Conservation (phyloP, 2,888 invertebrate genomes). For the Sphaeridia pumilis region DNA sequence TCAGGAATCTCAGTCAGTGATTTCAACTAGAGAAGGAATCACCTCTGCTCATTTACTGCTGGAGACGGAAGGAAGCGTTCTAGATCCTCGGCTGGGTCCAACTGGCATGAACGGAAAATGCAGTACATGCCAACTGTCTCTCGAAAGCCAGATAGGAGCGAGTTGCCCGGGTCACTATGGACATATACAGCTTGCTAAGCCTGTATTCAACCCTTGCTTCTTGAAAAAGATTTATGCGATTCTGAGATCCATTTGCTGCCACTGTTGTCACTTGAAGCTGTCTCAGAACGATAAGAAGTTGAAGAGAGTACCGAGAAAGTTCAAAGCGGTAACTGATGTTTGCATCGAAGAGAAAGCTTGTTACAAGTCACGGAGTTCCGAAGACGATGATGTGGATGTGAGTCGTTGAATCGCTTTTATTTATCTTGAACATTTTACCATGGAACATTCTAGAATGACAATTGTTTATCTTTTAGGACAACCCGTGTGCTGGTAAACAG, state of each 20-base stretch:
- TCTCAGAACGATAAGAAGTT: background rate
- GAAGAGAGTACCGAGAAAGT: background rate
- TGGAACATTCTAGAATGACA: background rate
- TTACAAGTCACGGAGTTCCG: background rate
- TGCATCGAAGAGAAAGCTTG: conserved; percentile 1
- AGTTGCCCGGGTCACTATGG: conserved; percentile 11
- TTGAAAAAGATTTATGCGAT: conserved; percentile 4
- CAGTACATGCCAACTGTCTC: background rate
- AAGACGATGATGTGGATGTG: background rate
- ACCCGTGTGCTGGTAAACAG: too few relatives aligned
- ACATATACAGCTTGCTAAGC: conserved; percentile 3
- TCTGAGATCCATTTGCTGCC: conserved; percentile 2
- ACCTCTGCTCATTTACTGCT: background rate
- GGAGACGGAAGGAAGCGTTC: background rate
- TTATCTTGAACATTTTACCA: background rate
- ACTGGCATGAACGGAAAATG: background rate
- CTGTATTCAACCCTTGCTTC: conserved; percentile 4
- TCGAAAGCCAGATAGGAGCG: background rate
- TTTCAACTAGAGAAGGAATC: background rate
- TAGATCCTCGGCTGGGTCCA: conserved; percentile 3
- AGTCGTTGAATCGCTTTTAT: background rate
- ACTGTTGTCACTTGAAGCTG: background rate
- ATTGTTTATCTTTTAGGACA: too few relatives aligned
- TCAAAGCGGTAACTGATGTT: background rate
- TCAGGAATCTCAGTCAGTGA: background rate